Percentiles rank a stretch among this genome's conserved stretches.
phyloP scores from a whole-genome alignment of 2,888 invertebrate species.

The Taenaris catops region DNA sequence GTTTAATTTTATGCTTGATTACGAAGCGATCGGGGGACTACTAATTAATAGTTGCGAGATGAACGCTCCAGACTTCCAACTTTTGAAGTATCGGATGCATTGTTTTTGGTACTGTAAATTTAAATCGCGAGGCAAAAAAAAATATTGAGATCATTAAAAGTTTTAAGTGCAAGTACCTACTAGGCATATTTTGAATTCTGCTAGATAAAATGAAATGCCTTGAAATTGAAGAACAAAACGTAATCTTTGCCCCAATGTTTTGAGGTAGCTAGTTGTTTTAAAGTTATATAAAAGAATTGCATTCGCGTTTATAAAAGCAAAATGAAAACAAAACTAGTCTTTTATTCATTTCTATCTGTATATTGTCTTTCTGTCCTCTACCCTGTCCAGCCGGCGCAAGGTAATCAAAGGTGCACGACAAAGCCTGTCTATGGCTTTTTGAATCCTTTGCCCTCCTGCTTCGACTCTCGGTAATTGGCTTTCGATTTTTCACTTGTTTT shows the following conservation, averaged over 20 bases:
- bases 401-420: conserved; percentile 74
- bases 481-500: conserved; percentile 50
- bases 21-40: conserved; percentile 53
- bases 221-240: conserved; percentile 22
- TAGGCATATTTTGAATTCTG: conserved; percentile 10
- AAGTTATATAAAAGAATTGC: conserved; percentile 28
- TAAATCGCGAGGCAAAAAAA: conserved; percentile 20
- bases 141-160: conserved; percentile 26
- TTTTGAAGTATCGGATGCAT: conserved; percentile 28
- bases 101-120: conserved; percentile 28
- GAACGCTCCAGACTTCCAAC: conserved; percentile 35
- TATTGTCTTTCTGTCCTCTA: conserved; percentile 39
- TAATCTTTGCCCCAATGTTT: conserved; percentile 21
- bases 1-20: conserved; percentile 80
- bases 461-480: conserved; percentile 67
- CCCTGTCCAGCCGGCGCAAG: conserved; percentile 34
- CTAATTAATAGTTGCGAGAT: conserved; percentile 72
- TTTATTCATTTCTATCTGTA: conserved; percentile 37
- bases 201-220: conserved; percentile 12
- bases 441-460: conserved; percentile 57
- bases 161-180: conserved; percentile 18
- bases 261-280: conserved; percentile 18
- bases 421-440: conserved; percentile 64
- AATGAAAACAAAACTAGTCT: conserved; percentile 35
- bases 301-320: conserved; percentile 27